Percentiles rank a stretch among this genome's conserved stretches.
Evolutionary conservation across 2,888 invertebrate species (phyloP).

Genomic region (Glyphotaelius pellucidus): DNA sequence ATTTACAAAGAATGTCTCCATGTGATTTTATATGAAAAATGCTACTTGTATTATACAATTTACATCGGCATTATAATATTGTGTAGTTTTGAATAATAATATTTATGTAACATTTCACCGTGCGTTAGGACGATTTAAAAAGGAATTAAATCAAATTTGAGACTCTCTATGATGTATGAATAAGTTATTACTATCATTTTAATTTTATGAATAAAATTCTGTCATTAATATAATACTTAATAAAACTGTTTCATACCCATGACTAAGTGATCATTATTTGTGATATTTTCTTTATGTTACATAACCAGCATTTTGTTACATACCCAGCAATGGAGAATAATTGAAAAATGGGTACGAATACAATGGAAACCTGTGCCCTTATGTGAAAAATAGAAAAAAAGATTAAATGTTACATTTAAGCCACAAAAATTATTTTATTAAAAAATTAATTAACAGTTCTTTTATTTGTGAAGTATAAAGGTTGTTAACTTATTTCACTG

Average conservation of each 20-base stretch:
- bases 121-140: not conserved
- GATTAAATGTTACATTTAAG: no score
- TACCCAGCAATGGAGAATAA: no score
- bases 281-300: no score
- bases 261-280: not conserved
- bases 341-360: not conserved
- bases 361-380: no score
- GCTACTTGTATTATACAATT: constrained; percentile 19
- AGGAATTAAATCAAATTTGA: not conserved
- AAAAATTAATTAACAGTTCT: no score
- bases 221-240: not conserved
- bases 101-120: not conserved
- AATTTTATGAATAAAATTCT: not conserved
- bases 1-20: constrained; percentile 5
- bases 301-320: no score
- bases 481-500: no score
- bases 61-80: not conserved
- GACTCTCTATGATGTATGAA: not conserved
- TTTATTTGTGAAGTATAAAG: no score
- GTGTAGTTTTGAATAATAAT: not conserved
- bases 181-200: not conserved
- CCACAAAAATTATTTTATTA: no score
- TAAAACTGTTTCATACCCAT: not conserved
- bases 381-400: no score
- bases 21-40: constrained; percentile 37